Conservation (phyloP, 2,888 invertebrate genomes). For the Loripinus fragilis region DNA sequence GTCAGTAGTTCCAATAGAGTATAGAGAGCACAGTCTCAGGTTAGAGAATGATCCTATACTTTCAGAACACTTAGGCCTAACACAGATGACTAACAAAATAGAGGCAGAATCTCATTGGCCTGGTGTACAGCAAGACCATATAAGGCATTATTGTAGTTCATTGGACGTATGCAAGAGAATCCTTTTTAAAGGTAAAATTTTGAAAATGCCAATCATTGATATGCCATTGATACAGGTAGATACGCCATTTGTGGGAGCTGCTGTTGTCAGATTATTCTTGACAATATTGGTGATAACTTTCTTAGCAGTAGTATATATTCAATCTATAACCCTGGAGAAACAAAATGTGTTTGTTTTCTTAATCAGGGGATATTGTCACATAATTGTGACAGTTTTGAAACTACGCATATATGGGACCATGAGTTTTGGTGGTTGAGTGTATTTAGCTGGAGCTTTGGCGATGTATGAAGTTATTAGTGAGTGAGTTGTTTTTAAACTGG, state of each 20-base stretch:
- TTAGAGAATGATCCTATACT: conserved; percentile 31
- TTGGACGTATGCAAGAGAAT: conserved; percentile 30
- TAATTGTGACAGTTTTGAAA: too few species aligned
- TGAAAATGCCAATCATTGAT: background rate
- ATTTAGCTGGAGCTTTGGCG: too few species aligned
- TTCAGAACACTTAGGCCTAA: conserved; percentile 40
- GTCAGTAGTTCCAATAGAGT: conserved; percentile 24
- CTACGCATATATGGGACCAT: too few species aligned
- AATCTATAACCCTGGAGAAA: too few species aligned
- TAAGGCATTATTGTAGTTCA: conserved; percentile 22
- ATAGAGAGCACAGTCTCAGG: conserved; percentile 19
- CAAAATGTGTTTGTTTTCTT: too few species aligned
- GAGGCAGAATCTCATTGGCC: conserved; percentile 34
- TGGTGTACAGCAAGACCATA: conserved; percentile 27
- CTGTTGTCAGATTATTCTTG: conserved; percentile 48
- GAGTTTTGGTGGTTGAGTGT: too few species aligned
- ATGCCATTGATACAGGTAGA: conserved; percentile 52
- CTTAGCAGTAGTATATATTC: too few species aligned
- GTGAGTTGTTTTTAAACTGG: too few species aligned
- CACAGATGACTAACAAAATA: conserved; percentile 27
- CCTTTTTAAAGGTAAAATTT: conserved; percentile 19
- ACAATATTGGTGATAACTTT: too few species aligned
- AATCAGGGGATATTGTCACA: too few species aligned
- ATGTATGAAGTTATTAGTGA: too few species aligned
- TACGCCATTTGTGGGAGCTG: conserved; percentile 42